Evolutionary conservation across 2,888 invertebrate species (phyloP).

Genomic region (Dichetophora obliterata): DNA sequence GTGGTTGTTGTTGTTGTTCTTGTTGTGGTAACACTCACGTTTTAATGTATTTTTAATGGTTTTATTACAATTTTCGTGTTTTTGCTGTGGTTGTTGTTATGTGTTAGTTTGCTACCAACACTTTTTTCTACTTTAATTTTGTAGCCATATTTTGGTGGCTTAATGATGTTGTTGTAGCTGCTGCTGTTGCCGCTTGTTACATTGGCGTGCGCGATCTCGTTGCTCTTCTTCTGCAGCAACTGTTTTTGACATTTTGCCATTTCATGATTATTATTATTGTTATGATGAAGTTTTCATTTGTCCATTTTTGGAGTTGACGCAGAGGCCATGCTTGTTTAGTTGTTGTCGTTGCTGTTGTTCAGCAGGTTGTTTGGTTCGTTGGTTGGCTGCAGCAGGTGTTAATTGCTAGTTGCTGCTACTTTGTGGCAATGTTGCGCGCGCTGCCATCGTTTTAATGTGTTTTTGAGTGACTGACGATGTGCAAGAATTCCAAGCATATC

Average conservation of each 20-base stretch:
- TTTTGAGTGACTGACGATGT: slow-evolving; percentile 21
- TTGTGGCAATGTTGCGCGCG: not conserved
- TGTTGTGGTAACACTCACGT: slow-evolving; percentile 45
- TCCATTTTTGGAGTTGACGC: not conserved
- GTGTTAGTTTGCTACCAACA: slow-evolving; percentile 1
- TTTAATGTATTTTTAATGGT: slow-evolving; percentile 56
- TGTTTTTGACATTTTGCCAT: not conserved
- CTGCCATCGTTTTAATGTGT: slow-evolving; percentile 2
- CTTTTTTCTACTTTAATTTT: slow-evolving; percentile 20
- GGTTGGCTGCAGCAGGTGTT: slow-evolving; percentile 56
- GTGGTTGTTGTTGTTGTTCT: slow-evolving; percentile 29
- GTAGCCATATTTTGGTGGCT: slow-evolving; percentile 54
- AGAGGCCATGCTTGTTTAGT: slow-evolving; percentile 27
- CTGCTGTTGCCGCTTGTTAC: slow-evolving; percentile 38
- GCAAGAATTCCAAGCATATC: slow-evolving; percentile 24
- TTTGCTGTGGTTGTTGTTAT: slow-evolving; percentile 17
- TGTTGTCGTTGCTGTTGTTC: not conserved
- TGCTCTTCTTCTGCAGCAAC: slow-evolving; percentile 1
- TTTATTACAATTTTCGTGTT: slow-evolving; percentile 28
- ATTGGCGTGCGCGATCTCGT: slow-evolving; percentile 22
- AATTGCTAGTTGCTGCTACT: slow-evolving; percentile 50
- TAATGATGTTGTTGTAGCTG: slow-evolving; percentile 47
- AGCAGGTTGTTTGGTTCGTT: slow-evolving; percentile 6
- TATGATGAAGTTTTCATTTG: not conserved
- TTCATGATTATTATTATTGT: not conserved